These are phyloP conservation scores for Stichodactyla helianthus DNA, from an alignment of 64 coral and sea anemone genomes.

Conservation along the genomic window DNA sequence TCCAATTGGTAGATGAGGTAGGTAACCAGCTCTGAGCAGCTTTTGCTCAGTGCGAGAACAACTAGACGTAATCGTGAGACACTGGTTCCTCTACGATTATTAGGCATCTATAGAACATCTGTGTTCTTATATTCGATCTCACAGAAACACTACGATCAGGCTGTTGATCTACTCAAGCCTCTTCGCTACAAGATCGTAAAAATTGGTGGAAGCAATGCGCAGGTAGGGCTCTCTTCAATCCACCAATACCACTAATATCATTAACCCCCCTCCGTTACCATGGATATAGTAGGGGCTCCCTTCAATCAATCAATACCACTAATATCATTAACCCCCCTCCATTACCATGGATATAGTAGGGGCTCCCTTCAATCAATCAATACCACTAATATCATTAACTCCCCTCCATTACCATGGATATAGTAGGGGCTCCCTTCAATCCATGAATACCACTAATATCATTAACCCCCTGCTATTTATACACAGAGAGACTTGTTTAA, in stretches of 20 bases:
- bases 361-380: background rate
- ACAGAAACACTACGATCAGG: slow-evolving; percentile 59
- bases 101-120: background rate
- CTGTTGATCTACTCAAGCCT: slow-evolving; percentile 69
- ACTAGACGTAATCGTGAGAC: background rate
- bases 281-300: background rate
- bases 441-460: background rate
- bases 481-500: slow-evolving; percentile 65
- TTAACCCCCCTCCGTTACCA: background rate
- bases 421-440: slow-evolving; percentile 19
- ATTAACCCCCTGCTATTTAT: background rate
- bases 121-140: background rate
- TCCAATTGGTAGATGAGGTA: slow-evolving; percentile 77
- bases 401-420: too few species aligned
- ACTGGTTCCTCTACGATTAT: background rate
- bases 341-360: slow-evolving; percentile 6
- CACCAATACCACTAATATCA: background rate
- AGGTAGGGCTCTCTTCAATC: slow-evolving; percentile 30
- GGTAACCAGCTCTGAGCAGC: background rate
- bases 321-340: background rate
- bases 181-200: slow-evolving; percentile 66
- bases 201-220: slow-evolving; percentile 81
- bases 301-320: background rate
- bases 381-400: background rate
- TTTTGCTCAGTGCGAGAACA: background rate